Base-by-base conservation (phyloP, 2,888 invertebrate genomes). In the Tetropium fuscum region DNA sequence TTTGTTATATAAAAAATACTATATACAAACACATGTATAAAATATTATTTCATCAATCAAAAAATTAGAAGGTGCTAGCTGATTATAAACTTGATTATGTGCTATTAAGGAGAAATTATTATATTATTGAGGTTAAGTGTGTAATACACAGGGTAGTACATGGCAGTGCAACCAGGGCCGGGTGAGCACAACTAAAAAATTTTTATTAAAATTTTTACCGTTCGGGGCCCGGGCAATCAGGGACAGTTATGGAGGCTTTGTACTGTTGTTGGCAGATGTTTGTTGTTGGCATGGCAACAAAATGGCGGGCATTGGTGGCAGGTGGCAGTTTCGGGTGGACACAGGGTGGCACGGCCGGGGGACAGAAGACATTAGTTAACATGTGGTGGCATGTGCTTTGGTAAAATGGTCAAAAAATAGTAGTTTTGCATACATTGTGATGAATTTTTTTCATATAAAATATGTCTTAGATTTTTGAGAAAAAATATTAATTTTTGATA, bases 211-310 rank as follows among this genome's bases (percentile, higher is more conserved):
- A 49, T 58, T 58, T 66, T 94, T 97, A 98, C 98, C 98, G 97
- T 97, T 99, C 98, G 89, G 98, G 98, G 91, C 98, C 97, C 89
- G 96, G 95, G 91, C 97, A 97, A 94, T 99, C 99, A 90, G 98
- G 98, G 92, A 99, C 97, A 91, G 96, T 96, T 88, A 99, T 95
- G 90, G 94, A 95, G 91, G 98, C 97, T 93, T 97, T 96, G 94
- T 95, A 98, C 98, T 98, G 96, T 81, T 79, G 77, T 70, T 69
- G 72, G 64, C 65, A 64, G 60, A 56, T 51, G 70, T 67, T 51
- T 66, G 61, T 62, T 62, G 56, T 58, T 56, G 64, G 58, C 60
- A 62, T 62, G 67, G 70, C 65, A 78, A 76, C 61, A 56, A 60
- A 75, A 73, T 72, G 85, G 85, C 84, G 84, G 86, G 85, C 85